Conservation (phyloP, 2,797 vertebrate genomes). For the Ptychobarbus kaznakovi region DNA sequence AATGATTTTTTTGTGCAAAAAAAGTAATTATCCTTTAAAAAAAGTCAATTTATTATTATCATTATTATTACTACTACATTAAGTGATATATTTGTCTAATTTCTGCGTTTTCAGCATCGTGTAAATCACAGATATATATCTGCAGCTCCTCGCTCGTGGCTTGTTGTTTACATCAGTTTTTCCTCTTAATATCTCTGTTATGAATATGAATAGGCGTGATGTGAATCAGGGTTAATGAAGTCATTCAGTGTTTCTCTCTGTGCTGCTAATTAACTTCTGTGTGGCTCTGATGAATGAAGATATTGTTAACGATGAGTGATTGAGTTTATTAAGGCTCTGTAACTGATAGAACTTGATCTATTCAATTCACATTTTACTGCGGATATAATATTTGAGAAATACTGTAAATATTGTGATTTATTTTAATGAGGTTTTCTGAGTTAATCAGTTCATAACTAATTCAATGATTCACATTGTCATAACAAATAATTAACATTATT, state of each 20-base stretch:
- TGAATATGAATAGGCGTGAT: background rate
- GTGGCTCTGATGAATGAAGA: slow-evolving; percentile 41
- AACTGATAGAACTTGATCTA: background rate
- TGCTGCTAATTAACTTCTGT: slow-evolving; percentile 52
- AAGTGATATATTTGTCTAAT: too few species aligned
- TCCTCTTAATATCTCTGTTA: background rate
- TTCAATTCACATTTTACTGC: background rate
- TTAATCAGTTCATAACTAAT: background rate
- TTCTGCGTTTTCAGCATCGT: too few species aligned
- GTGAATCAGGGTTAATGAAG: slow-evolving; percentile 29
- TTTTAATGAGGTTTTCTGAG: background rate
- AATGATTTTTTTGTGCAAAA: too few species aligned
- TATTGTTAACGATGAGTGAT: background rate
- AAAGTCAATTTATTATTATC: too few species aligned
- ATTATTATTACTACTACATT: too few species aligned
- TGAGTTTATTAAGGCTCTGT: slow-evolving; percentile 7
- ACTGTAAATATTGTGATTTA: background rate
- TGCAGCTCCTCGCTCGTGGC: background rate
- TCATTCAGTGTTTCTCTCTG: slow-evolving; percentile 10
- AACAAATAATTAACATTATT: too few species aligned
- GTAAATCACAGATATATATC: too few species aligned
- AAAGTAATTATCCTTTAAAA: too few species aligned
- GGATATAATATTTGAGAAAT: background rate
- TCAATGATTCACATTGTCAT: background rate
- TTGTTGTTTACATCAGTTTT: background rate